Conservation (phyloP, 1,140 invertebrate species). For the Drosophila malerkotliana region DNA sequence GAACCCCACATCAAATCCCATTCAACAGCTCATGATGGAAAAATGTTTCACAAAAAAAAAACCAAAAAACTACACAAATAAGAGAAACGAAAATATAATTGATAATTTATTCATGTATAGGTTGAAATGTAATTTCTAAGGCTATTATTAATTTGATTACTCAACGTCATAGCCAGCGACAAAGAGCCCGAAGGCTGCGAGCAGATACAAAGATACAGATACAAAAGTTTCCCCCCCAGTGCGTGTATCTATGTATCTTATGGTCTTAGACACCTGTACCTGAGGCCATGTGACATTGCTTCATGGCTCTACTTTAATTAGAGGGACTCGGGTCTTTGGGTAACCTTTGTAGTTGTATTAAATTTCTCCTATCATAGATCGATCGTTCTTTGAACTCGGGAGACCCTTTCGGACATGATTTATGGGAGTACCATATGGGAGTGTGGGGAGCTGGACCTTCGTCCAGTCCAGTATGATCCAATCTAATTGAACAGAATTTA, state of each 20-base stretch:
- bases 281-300: slow-evolving; percentile 44
- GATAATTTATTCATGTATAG: slow-evolving; percentile 74
- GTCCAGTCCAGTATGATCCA: slow-evolving; percentile 1
- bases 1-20: not conserved
- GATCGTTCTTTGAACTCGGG: slow-evolving; percentile 21
- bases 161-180: slow-evolving; percentile 35
- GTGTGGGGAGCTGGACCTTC: not conserved
- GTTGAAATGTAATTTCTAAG: slow-evolving; percentile 66
- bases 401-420: slow-evolving; percentile 25
- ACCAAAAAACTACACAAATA: not conserved
- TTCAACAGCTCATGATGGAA: slow-evolving; percentile 7
- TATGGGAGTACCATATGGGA: slow-evolving; percentile 11
- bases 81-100: slow-evolving; percentile 45
- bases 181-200: slow-evolving; percentile 19
- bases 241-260: slow-evolving; percentile 6
- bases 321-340: slow-evolving; percentile 11
- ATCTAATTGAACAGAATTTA: slow-evolving; percentile 47
- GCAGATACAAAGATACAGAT: slow-evolving; percentile 39
- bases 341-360: slow-evolving; percentile 36
- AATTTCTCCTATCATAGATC: slow-evolving; percentile 48
- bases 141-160: slow-evolving; percentile 77
- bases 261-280: slow-evolving; percentile 36
- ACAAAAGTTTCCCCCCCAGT: slow-evolving; percentile 1
- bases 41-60: not conserved
- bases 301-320: slow-evolving; percentile 31